phyloP scores from a whole-genome alignment of 2,888 invertebrate species.

The Eumacrocentrus americanus region DNA sequence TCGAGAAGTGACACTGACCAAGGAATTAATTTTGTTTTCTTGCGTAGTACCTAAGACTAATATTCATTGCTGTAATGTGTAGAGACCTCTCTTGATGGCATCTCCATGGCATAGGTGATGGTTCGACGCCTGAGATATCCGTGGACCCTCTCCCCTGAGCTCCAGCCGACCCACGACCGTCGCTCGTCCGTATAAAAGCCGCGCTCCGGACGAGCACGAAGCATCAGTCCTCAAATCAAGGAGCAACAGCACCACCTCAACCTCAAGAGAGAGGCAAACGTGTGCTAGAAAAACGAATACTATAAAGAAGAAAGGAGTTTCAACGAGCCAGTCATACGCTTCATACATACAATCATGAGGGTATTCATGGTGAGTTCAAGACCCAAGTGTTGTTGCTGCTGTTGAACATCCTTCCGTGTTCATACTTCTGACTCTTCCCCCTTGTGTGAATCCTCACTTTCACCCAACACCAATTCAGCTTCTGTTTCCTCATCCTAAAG shows the following conservation, averaged over 20 bases:
- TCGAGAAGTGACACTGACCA: too few species aligned
- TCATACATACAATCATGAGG: slow-evolving; percentile 54
- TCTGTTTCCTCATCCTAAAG: too few species aligned
- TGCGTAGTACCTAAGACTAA: too few species aligned
- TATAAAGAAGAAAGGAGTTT: not conserved
- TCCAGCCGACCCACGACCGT: slow-evolving; percentile 16
- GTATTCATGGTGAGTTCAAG: slow-evolving; percentile 61
- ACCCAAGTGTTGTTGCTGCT: slow-evolving; percentile 7
- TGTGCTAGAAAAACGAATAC: not conserved
- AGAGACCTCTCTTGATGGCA: slow-evolving; percentile 4
- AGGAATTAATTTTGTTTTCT: too few species aligned
- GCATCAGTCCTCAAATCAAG: slow-evolving; percentile 61
- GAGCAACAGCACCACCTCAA: slow-evolving; percentile 49
- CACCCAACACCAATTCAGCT: too few species aligned
- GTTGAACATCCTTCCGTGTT: slow-evolving; percentile 17
- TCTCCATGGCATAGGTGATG: slow-evolving; percentile 9
- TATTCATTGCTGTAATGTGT: not conserved
- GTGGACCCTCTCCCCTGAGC: slow-evolving; percentile 36
- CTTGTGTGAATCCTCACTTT: slow-evolving; percentile 10
- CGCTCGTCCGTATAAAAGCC: slow-evolving; percentile 55
- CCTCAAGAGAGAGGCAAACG: slow-evolving; percentile 4
- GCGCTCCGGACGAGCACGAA: slow-evolving; percentile 55
- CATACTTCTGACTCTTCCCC: not conserved
- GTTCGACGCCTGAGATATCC: slow-evolving; percentile 6
- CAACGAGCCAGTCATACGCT: not conserved